Base-by-base conservation (phyloP, 2,113 vertebrate species). In the Xenopus tropicalis region DNA sequence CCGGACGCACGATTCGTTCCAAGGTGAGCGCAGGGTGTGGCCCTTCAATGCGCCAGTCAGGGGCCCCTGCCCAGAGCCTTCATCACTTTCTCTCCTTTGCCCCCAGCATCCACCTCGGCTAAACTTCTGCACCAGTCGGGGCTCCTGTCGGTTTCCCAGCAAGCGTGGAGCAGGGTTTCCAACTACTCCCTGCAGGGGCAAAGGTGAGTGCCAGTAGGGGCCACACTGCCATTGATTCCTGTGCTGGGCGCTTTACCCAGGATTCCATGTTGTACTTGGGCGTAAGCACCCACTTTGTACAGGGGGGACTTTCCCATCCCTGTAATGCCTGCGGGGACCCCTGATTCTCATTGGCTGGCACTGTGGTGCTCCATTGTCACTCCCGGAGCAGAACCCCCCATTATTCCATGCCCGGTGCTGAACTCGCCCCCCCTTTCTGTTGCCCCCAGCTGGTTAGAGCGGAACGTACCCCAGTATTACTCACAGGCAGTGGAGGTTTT, bases 401-500 rank as follows among this genome's bases (percentile, higher is more conserved):
- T n/a, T n/a, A n/a, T n/a, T n/a, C n/a, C n/a, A n/a, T n/a, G n/a
- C n/a, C n/a, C n/a, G n/a, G n/a, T n/a, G n/a, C n/a, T n/a, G n/a
- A n/a, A n/a, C n/a, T n/a, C n/a, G n/a, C n/a, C n/a, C n/a, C n/a
- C n/a, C n/a, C 13, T 44, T 13, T 13, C 43, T 44, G 13, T 44
- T 13, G n/a, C 22, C 10, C 77, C 16, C 74, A 98, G 97, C 84
- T 98, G 94, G 94, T 70, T 97, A 70, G 86, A 90, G 83, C 88
- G 76, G 46, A 93, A 85, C 16, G 77, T 90, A 19, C 93, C 92
- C 0, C 54, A 82, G 17, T 94, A 89, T 29, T 85, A 93, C 74
- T 92, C 95, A 0, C 69, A 79, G 44, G 84, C 86, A 0, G 78
- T 83, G 3, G 80, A 89, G 0, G 0, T 83, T 0, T 21, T 93